phyloP scores from a whole-genome alignment of 2,888 invertebrate species.

The Patella pellucida region DNA sequence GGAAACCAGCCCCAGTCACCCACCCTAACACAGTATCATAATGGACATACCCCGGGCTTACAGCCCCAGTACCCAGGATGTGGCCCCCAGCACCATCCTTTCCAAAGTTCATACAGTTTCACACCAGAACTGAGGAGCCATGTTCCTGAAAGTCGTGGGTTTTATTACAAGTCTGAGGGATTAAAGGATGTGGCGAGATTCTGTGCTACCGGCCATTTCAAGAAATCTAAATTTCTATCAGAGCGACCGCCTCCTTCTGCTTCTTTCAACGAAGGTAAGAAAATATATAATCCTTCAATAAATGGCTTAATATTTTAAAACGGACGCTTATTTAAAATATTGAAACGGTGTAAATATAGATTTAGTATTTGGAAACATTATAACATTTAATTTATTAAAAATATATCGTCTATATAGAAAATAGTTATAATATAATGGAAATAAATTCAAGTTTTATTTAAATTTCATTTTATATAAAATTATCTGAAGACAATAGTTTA shows the following conservation, averaged over 20 bases:
- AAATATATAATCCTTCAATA: not conserved
- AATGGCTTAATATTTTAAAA: too few species aligned
- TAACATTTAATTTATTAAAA: too few species aligned
- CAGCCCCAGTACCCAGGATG: constrained; percentile 28
- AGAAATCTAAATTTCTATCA: constrained; percentile 49
- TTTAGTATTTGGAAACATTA: too few species aligned
- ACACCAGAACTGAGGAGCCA: constrained; percentile 51
- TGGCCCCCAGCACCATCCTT: constrained; percentile 34
- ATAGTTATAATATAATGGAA: too few species aligned
- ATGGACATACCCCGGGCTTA: constrained; percentile 18
- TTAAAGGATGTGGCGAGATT: constrained; percentile 50
- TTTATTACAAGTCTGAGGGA: constrained; percentile 56
- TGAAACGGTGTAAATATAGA: too few species aligned
- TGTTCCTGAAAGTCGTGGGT: constrained; percentile 43
- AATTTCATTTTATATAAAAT: too few species aligned
- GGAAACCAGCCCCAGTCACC: constrained; percentile 19
- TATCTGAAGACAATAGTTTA: too few species aligned
- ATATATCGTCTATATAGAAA: too few species aligned
- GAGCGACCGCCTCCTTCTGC: constrained; percentile 31
- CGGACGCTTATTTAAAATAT: too few species aligned
- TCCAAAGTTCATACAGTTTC: constrained; percentile 47
- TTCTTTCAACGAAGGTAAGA: not conserved
- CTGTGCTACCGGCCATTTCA: constrained; percentile 41
- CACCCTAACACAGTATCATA: constrained; percentile 29
- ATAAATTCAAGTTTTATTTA: too few species aligned